A percentile compares a stretch with the other conserved stretches of the same genome.
phyloP scores from a whole-genome alignment of 2,113 vertebrate species.

The Hemicordylus capensis region DNA sequence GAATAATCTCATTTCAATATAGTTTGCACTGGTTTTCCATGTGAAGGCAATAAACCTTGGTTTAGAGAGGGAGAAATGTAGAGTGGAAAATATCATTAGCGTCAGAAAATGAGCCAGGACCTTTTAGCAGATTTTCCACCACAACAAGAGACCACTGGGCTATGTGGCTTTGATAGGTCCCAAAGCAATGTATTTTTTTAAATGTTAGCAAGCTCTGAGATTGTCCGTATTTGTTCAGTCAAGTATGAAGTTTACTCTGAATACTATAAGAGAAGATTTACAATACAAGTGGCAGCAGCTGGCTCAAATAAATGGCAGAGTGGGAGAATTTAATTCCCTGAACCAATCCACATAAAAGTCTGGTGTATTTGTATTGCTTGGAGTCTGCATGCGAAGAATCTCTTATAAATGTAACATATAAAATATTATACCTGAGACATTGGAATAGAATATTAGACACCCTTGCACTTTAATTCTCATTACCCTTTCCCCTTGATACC shows the following conservation, averaged over 20 bases:
- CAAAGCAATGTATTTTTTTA: not conserved
- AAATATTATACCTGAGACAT: not conserved
- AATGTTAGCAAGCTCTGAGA: not conserved
- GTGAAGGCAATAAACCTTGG: not conserved
- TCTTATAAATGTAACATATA: not conserved
- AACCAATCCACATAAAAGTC: constrained; percentile 7
- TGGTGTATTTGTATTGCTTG: not conserved
- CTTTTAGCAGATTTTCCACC: not conserved
- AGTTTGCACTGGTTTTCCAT: not conserved
- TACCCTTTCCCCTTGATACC: not conserved
- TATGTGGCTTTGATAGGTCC: not conserved
- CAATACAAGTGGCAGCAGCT: not conserved
- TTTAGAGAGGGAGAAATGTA: not conserved
- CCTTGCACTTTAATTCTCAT: not conserved
- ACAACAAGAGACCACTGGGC: not conserved
- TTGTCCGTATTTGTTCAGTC: constrained; percentile 12
- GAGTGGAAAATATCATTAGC: not conserved
- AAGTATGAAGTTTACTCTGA: constrained; percentile 30
- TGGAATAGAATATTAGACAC: not conserved
- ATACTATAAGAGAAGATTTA: constrained; percentile 10
- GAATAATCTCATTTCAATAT: not conserved
- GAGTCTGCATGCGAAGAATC: not conserved
- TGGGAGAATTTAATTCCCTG: not conserved
- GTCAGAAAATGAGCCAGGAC: not conserved
- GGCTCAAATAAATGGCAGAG: constrained; percentile 19